Conservation (phyloP, 2,888 invertebrate genomes). For the Alloplasta piceator region DNA sequence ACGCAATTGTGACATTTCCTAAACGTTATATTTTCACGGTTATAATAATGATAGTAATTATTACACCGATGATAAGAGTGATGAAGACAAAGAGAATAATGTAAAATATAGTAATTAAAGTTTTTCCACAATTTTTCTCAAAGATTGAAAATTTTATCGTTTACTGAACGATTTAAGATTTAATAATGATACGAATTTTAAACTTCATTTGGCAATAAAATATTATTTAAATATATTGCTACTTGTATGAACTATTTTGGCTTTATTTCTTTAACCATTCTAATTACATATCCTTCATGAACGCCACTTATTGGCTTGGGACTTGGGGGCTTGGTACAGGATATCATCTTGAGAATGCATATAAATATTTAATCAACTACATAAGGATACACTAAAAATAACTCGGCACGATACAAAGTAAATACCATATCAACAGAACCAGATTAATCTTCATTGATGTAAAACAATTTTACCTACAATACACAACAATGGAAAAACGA, state of each 20-base stretch:
- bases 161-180: no score
- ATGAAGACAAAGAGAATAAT: no score
- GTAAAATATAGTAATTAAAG: no score
- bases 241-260: no score
- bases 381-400: conserved; percentile 14
- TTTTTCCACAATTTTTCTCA: no score
- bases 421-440: not conserved
- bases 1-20: not conserved
- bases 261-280: not conserved
- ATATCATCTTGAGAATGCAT: conserved; percentile 3
- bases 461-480: conserved; percentile 13
- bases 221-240: not conserved
- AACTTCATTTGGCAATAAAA: conserved; percentile 9
- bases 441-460: conserved; percentile 5
- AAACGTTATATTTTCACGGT: not conserved
- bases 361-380: conserved; percentile 10
- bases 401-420: no score
- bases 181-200: not conserved
- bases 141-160: no score
- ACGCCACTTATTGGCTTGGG: not conserved
- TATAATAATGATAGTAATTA: not conserved
- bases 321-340: no score
- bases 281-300: not conserved
- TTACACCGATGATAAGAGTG: no score
- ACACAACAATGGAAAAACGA: conserved; percentile 17